phyloP scores from a whole-genome alignment of 1,140 invertebrate species.

The Drosophila pseudoobscura region DNA sequence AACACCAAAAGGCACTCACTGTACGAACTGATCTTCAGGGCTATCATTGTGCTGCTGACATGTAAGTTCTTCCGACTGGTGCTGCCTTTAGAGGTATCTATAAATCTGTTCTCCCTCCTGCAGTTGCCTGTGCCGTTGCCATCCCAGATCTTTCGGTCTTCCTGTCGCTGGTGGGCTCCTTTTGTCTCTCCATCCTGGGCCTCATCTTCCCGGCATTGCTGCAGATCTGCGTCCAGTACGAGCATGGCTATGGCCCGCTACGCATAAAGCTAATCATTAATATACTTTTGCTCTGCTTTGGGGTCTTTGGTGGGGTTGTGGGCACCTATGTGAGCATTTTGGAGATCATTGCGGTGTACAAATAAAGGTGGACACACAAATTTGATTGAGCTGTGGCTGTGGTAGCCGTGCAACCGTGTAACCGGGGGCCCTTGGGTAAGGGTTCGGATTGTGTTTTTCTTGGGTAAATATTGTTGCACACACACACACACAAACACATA shows the following conservation, averaged over 20 bases:
- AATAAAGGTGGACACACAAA: conserved; percentile 10
- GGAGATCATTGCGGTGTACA: conserved; percentile 85
- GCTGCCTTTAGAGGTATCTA: too few species aligned
- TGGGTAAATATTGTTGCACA: too few species aligned
- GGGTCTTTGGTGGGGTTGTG: conserved; percentile 87
- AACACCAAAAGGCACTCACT: conserved; percentile 83
- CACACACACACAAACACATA: too few species aligned
- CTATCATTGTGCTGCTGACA: conserved; percentile 87
- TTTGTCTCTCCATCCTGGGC: conserved; percentile 94
- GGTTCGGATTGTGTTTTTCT: too few species aligned
- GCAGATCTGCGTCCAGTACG: conserved; percentile 75
- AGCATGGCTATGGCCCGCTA: conserved; percentile 79
- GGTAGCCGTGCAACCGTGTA: too few species aligned
- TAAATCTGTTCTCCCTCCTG: conserved; percentile 18
- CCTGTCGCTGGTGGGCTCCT: conserved; percentile 94
- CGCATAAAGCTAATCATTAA: conserved; percentile 85
- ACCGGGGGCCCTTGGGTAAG: too few species aligned
- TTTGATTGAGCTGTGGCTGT: neutral
- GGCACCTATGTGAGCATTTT: conserved; percentile 88
- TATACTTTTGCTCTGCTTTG: conserved; percentile 86
- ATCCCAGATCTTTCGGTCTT: conserved; percentile 95
- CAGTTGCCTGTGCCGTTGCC: conserved; percentile 90
- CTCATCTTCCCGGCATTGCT: conserved; percentile 96
- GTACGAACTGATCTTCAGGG: conserved; percentile 87
- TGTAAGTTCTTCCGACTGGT: conserved; percentile 85